Percentiles rank a stretch among this genome's conserved stretches.
Conservation (phyloP, 2,797 vertebrate species). For the Propithecus deckenii region DNA sequence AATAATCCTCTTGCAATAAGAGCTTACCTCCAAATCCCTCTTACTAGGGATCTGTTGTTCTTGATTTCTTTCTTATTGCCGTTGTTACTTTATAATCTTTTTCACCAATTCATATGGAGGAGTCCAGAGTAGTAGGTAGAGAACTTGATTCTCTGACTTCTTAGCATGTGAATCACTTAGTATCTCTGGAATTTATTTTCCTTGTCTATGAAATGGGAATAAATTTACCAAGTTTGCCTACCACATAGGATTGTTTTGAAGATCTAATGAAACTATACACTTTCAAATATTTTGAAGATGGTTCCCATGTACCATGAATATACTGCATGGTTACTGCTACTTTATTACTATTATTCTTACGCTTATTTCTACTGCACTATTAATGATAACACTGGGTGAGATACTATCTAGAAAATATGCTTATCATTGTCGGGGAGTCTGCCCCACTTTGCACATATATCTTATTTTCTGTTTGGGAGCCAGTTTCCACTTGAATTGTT, state of each 20-base stretch:
- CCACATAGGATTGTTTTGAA: neutral
- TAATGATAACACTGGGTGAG: neutral
- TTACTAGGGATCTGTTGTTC: neutral
- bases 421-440: neutral
- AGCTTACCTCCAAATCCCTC: neutral
- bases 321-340: neutral
- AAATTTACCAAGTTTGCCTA: neutral
- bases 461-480: neutral
- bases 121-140: neutral
- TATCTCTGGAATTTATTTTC: neutral
- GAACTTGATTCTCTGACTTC: neutral
- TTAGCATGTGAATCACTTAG: neutral
- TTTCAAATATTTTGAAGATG: neutral
- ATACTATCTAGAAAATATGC: neutral
- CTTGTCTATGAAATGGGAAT: neutral
- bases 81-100: neutral
- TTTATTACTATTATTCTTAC: neutral
- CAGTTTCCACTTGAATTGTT: neutral
- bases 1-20: neutral
- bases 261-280: neutral
- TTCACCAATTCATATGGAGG: neutral
- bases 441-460: neutral
- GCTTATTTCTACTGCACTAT: neutral
- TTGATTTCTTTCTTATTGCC: neutral
- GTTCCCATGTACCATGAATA: neutral